phyloP scores from a whole-genome alignment of 2,113 vertebrate genomes.

The Aythya baeri region DNA sequence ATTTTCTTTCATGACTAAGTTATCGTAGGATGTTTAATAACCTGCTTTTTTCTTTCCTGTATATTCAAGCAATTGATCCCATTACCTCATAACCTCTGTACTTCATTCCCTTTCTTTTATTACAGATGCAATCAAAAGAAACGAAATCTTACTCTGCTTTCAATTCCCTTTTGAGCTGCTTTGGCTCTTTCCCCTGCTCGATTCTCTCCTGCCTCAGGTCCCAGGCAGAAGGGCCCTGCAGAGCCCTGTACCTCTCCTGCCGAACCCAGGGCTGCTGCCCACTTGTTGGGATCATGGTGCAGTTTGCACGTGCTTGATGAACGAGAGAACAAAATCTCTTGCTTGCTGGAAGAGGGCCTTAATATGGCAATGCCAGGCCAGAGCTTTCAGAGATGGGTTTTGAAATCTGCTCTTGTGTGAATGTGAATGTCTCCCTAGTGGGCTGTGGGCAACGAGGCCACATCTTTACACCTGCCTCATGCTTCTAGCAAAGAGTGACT shows the following conservation, averaged over 20 bases:
- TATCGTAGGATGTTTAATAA: neutral
- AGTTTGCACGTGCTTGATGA: neutral
- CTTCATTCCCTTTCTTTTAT: neutral
- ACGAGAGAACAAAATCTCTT: neutral
- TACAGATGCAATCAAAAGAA: neutral
- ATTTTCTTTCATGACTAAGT: neutral
- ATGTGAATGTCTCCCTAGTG: neutral
- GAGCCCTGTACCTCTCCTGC: neutral
- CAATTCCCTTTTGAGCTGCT: neutral
- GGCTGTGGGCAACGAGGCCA: neutral
- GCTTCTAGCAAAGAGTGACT: neutral
- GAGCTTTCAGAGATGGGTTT: neutral
- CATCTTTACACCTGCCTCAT: fast-evolving
- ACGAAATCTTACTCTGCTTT: neutral
- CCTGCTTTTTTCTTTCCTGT: neutral
- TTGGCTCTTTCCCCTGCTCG: neutral
- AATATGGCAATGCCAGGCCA: neutral
- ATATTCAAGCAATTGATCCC: neutral
- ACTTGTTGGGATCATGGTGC: neutral
- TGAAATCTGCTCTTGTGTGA: neutral
- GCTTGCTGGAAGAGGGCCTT: fast-evolving
- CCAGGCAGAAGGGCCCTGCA: neutral
- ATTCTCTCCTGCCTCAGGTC: neutral
- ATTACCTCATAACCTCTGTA: neutral
- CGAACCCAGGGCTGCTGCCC: neutral